A percentile compares a stretch with the other conserved stretches of the same genome.
These are phyloP conservation scores for Aphelinus atriplicis DNA, from an alignment of 1,140 invertebrate genomes.

Conservation along the genomic window DNA sequence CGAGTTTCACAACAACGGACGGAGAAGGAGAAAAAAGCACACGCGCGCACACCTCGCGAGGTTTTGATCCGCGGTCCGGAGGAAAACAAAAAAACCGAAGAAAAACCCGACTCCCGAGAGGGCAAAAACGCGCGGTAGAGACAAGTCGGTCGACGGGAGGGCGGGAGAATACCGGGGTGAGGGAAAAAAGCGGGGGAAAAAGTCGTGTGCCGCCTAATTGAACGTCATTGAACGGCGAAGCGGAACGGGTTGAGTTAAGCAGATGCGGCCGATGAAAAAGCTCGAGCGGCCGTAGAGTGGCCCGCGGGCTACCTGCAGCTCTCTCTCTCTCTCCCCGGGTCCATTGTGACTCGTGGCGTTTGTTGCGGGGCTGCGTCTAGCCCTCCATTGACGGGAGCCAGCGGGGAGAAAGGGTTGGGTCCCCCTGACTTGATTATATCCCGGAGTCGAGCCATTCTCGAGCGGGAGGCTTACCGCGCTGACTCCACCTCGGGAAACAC, in stretches of 20 bases:
- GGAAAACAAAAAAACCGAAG: background rate
- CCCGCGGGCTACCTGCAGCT: slow-evolving; percentile 25
- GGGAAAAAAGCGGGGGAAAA: background rate
- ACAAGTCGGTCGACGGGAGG: too few species aligned
- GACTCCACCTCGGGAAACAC: too few species aligned
- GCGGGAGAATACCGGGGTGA: too few species aligned
- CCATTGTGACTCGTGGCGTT: slow-evolving; percentile 1
- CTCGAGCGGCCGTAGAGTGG: slow-evolving; percentile 9
- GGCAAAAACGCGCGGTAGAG: too few species aligned
- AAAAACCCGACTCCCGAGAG: background rate
- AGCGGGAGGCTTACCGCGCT: too few species aligned
- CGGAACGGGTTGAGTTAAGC: background rate
- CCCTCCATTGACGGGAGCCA: too few species aligned
- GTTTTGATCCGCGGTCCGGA: background rate
- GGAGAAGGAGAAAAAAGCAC: background rate
- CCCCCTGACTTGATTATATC: too few species aligned
- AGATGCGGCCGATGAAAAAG: slow-evolving; percentile 21
- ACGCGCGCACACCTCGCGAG: background rate
- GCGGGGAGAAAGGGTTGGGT: too few species aligned
- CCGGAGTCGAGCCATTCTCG: too few species aligned
- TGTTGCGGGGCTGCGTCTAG: too few species aligned
- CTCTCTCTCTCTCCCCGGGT: background rate
- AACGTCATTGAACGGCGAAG: slow-evolving; percentile 4
- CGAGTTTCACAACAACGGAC: background rate
- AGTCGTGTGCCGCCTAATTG: slow-evolving; percentile 24